Base-by-base conservation (phyloP, 2,797 vertebrate species). In the Anguilla marmorata region DNA sequence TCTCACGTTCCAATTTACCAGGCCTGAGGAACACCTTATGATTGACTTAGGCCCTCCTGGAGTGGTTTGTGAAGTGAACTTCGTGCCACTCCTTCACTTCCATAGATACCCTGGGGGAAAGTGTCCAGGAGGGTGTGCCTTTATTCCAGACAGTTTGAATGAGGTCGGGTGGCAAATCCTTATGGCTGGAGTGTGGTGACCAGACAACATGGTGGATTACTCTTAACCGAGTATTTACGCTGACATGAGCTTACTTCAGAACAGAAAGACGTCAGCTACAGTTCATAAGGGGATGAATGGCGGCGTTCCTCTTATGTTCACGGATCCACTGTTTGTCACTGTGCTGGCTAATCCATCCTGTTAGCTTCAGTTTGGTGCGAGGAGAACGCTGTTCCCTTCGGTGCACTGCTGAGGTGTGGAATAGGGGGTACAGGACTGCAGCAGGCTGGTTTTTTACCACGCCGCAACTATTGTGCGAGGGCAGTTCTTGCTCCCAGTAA, bases 401-500 rank as follows among this genome's bases (percentile, higher is more conserved):
- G 6, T 12, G 11, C 12, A 9, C 27, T 33, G 69, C 69, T 33
- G 27, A 7, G 69, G 30, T 7, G 52, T 9, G 2, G 80, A 48
- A 80, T 80, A 37, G 50, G 45, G 52, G 37, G 27, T 50, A 45
- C 27, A 50, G 24, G 58, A 19, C 58, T 50, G 56, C 50, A 86
- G 83, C 54, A 58, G 19, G 82, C 88, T 86, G 11, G 88, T 84
- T 89, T 93, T 93, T 92, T 91, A 91, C 89, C 90, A 89, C 90
- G 92, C 87, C 48, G 83, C 89, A 83, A 90, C 88, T 90, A 86
- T 90, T 90, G 89, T 91, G 87, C 16, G 86, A 91, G 86, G n/a
- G 86, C 91, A 87, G 87, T 91, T 90, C 91, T 88, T 88, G 90
- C 87, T 45, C n/a, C 50, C 85, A 83, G 87, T 86, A 92, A 93